These are phyloP conservation scores for cat (Felis catus) DNA, from an alignment of 2,113 vertebrate genomes.

Conservation along the genomic window DNA sequence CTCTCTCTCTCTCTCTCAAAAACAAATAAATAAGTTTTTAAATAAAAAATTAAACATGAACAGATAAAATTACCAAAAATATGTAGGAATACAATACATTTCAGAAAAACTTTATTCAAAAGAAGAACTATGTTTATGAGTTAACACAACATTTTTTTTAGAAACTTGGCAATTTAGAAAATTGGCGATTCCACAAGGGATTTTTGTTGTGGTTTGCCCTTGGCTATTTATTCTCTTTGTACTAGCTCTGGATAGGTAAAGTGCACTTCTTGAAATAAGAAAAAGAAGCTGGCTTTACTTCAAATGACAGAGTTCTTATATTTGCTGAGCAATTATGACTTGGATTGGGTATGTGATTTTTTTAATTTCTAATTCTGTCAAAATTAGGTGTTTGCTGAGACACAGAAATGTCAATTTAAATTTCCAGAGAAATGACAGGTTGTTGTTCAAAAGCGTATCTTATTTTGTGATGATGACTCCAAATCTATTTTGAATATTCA, in stretches of 20 bases:
- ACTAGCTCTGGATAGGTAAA: not conserved
- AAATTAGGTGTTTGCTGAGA: not conserved
- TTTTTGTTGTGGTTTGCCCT: not conserved
- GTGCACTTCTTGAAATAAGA: not conserved
- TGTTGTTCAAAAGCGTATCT: not conserved
- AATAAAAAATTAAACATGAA: not conserved
- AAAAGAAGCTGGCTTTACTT: not conserved
- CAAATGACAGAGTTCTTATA: not conserved
- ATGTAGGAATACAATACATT: not conserved
- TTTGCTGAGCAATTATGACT: not conserved
- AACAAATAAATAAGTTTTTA: no score
- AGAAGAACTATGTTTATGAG: not conserved
- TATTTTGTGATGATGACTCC: not conserved
- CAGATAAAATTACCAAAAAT: not conserved
- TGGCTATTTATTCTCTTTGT: not conserved
- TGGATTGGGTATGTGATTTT: not conserved
- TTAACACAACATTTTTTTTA: not conserved
- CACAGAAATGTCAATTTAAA: not conserved
- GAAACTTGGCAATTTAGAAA: not conserved
- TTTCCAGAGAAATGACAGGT: not conserved
- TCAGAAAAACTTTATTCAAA: not conserved
- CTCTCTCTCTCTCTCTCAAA: no score
- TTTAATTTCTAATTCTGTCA: not conserved
- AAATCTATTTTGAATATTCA: constrained; percentile 2
- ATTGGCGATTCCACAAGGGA: not conserved